Percentiles rank a stretch among this genome's conserved stretches.
phyloP scores from a whole-genome alignment of 2,797 vertebrate genomes.

The Phyllotis vaccarum region DNA sequence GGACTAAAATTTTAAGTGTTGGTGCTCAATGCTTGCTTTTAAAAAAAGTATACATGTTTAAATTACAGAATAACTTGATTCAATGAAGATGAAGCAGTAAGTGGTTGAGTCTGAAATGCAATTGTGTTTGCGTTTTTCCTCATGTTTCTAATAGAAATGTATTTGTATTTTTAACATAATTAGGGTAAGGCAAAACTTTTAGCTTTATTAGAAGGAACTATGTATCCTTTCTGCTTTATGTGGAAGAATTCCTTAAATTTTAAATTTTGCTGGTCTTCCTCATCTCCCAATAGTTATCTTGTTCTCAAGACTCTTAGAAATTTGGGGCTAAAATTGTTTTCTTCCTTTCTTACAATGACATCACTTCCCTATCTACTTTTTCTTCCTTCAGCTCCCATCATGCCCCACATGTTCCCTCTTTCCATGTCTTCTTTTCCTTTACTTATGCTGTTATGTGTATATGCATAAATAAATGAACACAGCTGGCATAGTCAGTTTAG shows the following conservation, averaged over 20 bases:
- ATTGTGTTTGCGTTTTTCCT: conserved; percentile 23
- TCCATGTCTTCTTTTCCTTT: not conserved
- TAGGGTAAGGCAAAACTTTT: conserved; percentile 12
- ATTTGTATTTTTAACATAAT: conserved; percentile 15
- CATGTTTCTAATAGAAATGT: not conserved
- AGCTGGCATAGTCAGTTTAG: not conserved
- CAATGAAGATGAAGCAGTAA: not conserved
- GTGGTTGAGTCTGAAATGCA: conserved; percentile 5
- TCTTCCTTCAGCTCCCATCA: not conserved
- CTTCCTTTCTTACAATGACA: not conserved
- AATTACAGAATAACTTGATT: conserved; percentile 36
- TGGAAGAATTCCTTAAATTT: conserved; percentile 17
- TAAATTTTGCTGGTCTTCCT: conserved; percentile 19
- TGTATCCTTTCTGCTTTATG: conserved; percentile 8
- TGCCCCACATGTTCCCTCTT: not conserved
- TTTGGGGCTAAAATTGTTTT: not conserved
- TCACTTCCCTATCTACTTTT: not conserved
- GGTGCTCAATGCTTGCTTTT: too few species aligned
- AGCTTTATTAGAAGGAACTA: conserved; percentile 9
- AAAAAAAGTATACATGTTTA: not conserved
- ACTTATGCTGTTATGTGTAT: not conserved
- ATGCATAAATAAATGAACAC: not conserved
- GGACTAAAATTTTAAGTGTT: not conserved
- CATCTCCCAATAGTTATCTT: not conserved
- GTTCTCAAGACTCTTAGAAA: conserved; percentile 49